Base-by-base conservation (phyloP, 1,140 invertebrate species). In the Helicoverpa zea region DNA sequence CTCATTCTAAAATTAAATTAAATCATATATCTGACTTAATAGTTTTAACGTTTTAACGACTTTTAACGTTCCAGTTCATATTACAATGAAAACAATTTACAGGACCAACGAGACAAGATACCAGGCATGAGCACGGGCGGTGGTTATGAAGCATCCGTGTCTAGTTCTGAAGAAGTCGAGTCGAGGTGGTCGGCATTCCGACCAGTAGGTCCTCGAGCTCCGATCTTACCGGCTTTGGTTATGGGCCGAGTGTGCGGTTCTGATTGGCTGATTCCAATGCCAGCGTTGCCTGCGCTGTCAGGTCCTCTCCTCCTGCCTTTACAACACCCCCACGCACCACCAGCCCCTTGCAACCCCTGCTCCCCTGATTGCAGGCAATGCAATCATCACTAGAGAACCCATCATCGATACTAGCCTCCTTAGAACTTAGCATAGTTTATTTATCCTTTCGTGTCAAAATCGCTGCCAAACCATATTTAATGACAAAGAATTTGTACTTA, bases 161-260 rank as follows among this genome's bases (percentile, higher is more conserved):
- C 92, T 0, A 94, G 91, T 85, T 85, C 92, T 2, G 91, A 92
- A 81, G 90, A 92, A 75, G 79, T 81, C 0, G 88, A 92, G 66
- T 83, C 87, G 0, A 82, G 92, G 43, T 95, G 94, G 94, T 95
- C 94, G 0, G 94, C 94, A 0, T 95, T 95, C 76, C 84, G 94
- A 0, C 94, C 94, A 0, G 94, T 95, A 0, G 92, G 92, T 0
- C 92, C 90, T 0, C 83, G 92, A 7, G 90, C 91, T 2, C 91
- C 91, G 0, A 74, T 94, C 7, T 82, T 95, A 12, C 92, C 94
- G 0, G 90, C 92, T 1, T 72, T 95, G 58, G 92, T 95, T 18
- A 94, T 94, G 92, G 92, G 94, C 0, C 75, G 92, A n/a, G 92
- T 95, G 0, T 95, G 92, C 66, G 92, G 92, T 0, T 94, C 92